Evolutionary conservation across 2,888 invertebrate genomes (phyloP), one percentile per base, ranked within the genome.

Genomic region (Scaptomyza cyrtandrae): DNA sequence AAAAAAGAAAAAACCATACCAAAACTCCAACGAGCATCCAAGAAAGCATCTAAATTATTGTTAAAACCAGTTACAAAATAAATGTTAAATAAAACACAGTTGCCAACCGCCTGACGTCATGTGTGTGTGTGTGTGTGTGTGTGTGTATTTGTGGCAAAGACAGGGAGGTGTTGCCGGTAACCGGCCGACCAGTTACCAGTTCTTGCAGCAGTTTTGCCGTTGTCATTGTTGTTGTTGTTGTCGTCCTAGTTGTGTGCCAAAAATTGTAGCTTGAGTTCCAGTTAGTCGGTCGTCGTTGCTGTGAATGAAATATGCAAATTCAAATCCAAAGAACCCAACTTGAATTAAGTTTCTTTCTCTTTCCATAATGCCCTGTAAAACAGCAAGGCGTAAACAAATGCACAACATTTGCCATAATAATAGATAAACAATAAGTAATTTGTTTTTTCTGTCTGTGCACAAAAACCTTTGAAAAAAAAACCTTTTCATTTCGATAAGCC

Each of bases 11-110:
- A n/a, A 33, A 33, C 11, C 33, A 9, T 13, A 19, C 11, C 16
- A 33, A 49, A 41, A n/a, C n/a, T 68, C 62, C 71, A 80, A 61
- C 73, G 67, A 76, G 71, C 84, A 70, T 82, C 83, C 83, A 83
- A 70, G 83, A 86, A 83, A 83, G 86, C 86, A 80, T 83, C 86
- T 83, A 78, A 84, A 86, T 84, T 86, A 85, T 74, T 67, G 65
- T 76, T 60, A 72, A 67, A 84, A 84, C 83, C 83, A 86, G 83
- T 86, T 84, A 31, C 53, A 48, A 74, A 39, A 58, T 63, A 63
- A n/a, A n/a, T n/a, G n/a, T n/a, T 58, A 59, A 71, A 66, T 68
- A 55, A 37, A 57, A 59, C 65, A 75, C 46, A 41, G 24, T 64
- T 57, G 39, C 48, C 39, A 76, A 73, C 67, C 62, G 66, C 78